Evolutionary conservation across 2,113 vertebrate genomes (phyloP).

Genomic region (Circaetus gallicus): DNA sequence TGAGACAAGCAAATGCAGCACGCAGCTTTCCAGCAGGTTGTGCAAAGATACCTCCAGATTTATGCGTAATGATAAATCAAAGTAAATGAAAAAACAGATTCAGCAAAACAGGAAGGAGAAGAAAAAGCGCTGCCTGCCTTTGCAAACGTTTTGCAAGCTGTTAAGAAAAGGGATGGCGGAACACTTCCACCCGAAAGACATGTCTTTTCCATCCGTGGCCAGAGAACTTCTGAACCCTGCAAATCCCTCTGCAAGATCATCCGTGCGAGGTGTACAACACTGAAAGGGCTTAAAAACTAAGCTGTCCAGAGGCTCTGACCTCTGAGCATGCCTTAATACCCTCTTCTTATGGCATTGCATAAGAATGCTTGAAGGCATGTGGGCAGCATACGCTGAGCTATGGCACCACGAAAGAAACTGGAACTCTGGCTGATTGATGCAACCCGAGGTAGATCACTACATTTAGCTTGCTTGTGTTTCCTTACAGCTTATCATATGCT

Average conservation of each 20-base stretch:
- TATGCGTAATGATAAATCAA: neutral
- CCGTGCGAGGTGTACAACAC: neutral
- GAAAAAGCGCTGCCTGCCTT: neutral
- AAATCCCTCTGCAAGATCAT: conserved; percentile 48
- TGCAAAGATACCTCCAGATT: neutral
- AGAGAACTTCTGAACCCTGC: conserved; percentile 9
- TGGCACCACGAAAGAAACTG: neutral
- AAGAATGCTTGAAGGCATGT: neutral
- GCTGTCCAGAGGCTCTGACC: conserved; percentile 26
- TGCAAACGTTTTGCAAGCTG: conserved; percentile 1
- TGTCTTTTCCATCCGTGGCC: neutral
- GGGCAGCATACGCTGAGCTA: neutral
- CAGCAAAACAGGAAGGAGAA: neutral
- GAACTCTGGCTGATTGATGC: neutral
- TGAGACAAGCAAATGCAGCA: conserved; percentile 1
- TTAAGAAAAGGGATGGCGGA: neutral
- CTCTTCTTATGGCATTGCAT: conserved; percentile 29
- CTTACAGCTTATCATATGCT: neutral
- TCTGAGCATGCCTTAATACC: conserved; percentile 38
- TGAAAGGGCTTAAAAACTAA: conserved; percentile 53
- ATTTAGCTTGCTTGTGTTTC: neutral
- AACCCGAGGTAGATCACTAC: neutral
- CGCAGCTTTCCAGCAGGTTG: neutral
- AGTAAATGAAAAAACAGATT: neutral
- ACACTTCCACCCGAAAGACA: neutral